Conservation (phyloP, 2,888 invertebrate species). For the Agrochola macilenta region DNA sequence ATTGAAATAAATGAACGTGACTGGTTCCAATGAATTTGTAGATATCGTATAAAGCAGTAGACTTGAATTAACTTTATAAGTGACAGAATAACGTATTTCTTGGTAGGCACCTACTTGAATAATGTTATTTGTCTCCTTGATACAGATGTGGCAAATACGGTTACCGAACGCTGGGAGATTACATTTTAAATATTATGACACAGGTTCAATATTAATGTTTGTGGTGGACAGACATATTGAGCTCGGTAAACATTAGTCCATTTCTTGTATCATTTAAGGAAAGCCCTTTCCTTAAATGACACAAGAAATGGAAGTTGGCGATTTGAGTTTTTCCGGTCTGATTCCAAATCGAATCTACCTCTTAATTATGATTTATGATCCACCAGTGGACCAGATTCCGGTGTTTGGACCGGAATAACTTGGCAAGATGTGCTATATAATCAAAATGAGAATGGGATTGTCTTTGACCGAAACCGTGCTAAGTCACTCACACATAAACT, state of each 20-base stretch:
- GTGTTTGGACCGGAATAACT: background rate
- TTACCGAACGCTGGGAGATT: background rate
- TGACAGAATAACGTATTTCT: constrained; percentile 20
- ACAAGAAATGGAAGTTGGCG: background rate
- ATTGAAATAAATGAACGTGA: constrained; percentile 40
- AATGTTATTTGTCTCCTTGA: constrained; percentile 27
- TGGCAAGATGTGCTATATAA: no score
- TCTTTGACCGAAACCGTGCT: background rate
- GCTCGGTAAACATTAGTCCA: background rate
- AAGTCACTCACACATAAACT: no score
- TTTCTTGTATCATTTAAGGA: no score
- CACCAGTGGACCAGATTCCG: background rate
- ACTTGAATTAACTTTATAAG: constrained; percentile 17
- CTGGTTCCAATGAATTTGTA: constrained; percentile 27
- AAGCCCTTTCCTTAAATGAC: no score
- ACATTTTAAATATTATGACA: background rate
- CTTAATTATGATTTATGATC: background rate
- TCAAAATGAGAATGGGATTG: background rate
- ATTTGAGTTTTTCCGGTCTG: background rate
- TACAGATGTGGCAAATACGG: background rate
- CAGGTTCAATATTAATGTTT: constrained; percentile 5
- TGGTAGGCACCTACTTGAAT: constrained; percentile 12
- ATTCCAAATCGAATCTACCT: background rate
- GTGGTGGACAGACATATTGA: background rate
- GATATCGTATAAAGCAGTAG: constrained; percentile 13